phyloP scores from a whole-genome alignment of 2,888 invertebrate species.

The Lycocerus yunnanus region DNA sequence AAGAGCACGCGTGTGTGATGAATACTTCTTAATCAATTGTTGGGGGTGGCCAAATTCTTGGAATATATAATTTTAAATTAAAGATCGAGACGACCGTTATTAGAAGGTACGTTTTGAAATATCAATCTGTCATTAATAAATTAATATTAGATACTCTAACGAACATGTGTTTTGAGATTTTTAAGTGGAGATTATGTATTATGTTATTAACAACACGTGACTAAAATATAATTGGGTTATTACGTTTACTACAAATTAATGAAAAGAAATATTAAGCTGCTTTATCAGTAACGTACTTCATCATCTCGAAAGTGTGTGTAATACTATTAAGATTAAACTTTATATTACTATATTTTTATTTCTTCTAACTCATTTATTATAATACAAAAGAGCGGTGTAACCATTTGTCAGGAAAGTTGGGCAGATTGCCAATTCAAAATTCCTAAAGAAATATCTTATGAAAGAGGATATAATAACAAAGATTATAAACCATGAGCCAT shows the following conservation, averaged over 20 bases:
- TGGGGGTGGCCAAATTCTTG: conserved; percentile 35
- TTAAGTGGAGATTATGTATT: not conserved
- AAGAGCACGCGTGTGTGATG: conserved; percentile 30
- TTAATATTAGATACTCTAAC: not conserved
- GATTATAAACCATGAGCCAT: no score
- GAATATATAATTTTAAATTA: conserved; percentile 22
- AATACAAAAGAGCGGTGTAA: no score
- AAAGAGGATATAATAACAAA: no score
- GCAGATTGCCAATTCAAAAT: no score
- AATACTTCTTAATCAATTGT: conserved; percentile 39
- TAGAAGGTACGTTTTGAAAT: conserved; percentile 9
- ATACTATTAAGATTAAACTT: not conserved
- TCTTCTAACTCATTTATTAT: no score
- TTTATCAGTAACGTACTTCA: not conserved
- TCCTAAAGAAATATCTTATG: no score
- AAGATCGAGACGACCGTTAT: conserved; percentile 11
- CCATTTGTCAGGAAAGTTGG: no score
- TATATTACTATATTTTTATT: not conserved
- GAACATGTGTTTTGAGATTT: not conserved
- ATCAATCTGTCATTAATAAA: conserved; percentile 5
- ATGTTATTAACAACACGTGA: conserved; percentile 29
- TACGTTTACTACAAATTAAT: not conserved
- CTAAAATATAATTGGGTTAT: not conserved
- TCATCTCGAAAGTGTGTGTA: not conserved
- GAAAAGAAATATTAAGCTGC: not conserved